phyloP scores from a whole-genome alignment of 2,888 invertebrate genomes.

The Ennomos fuscantarius region DNA sequence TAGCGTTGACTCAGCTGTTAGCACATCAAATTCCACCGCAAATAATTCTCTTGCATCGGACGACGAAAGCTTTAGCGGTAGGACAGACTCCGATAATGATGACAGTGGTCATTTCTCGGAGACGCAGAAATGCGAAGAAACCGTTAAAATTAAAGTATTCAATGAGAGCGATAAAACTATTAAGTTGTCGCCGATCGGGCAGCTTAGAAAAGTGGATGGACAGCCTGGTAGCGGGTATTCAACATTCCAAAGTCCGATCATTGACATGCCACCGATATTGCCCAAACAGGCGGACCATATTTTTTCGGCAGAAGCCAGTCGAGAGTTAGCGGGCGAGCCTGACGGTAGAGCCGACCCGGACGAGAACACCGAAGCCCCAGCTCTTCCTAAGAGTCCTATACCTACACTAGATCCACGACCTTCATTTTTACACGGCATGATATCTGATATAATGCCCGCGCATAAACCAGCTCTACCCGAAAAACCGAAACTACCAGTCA shows the following conservation, averaged over 20 bases:
- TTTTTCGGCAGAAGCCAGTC: conserved; percentile 86
- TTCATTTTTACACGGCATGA: conserved; percentile 90
- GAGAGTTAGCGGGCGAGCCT: conserved; percentile 93
- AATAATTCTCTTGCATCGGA: conserved; percentile 81
- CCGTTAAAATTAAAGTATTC: conserved; percentile 80
- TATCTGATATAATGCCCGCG: conserved; percentile 74
- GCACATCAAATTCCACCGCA: conserved; percentile 85
- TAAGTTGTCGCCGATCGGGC: conserved; percentile 75
- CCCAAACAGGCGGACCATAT: conserved; percentile 73
- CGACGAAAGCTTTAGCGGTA: conserved; percentile 79
- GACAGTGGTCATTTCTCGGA: conserved; percentile 82
- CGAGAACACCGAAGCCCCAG: conserved; percentile 88
- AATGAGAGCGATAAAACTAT: conserved; percentile 76
- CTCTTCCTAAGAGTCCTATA: conserved; percentile 88
- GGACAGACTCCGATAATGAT: conserved; percentile 86
- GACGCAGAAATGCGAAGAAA: conserved; percentile 77
- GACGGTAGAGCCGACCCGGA: conserved; percentile 95
- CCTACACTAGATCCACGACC: conserved; percentile 86
- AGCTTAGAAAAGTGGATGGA: conserved; percentile 76
- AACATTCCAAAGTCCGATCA: conserved; percentile 79
- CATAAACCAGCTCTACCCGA: conserved; percentile 88
- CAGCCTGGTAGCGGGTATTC: conserved; percentile 75
- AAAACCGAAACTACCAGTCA: conserved; percentile 87
- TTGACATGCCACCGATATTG: conserved; percentile 78
- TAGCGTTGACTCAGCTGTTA: conserved; percentile 82